Base-by-base conservation (phyloP, 2,113 vertebrate genomes). In the Phodopus roborovskii region DNA sequence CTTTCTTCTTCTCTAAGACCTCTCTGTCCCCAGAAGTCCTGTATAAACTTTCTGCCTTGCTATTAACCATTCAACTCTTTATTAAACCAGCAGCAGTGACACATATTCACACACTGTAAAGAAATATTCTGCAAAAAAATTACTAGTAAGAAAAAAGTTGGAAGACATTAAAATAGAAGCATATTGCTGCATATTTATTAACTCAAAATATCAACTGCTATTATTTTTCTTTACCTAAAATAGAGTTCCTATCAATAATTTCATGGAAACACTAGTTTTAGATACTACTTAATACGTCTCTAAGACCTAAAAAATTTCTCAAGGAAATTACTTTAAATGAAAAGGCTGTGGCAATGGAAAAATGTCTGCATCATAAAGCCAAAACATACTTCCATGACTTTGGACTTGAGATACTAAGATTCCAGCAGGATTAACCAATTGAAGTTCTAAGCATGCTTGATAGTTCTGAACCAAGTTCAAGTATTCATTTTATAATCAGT, bases 341-440 rank as follows among this genome's bases (percentile, higher is more conserved):
- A 70, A 96, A 77, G 53, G 24, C 74, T 96, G 45, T 94, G 79
- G 94, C n/a, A 73, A 5, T 92, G 86, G 87, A 98, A 97, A 95
- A 84, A 62, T 92, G 48, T 75, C 90, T 97, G 28, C n/a, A 6
- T 87, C 58, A 42, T 79, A 39, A 88, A 96, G 56, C 96, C 75
- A 98, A 93, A 88, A 95, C 1, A 73, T 53, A 96, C 62, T 92
- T 91, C 89, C 22, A 17, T 97, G 93, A 87, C 28, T 95, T 96
- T 42, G 62, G 92, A 85, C 89, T 88, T 95, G 77, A 93, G 71
- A 97, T 75, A 90, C 64, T 90, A 56, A 96, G 92, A 97, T 97
- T 98, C 88, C 90, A 82, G 10, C 15, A 92, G 71, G 90, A 96
- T 98, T 97, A 95, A 94, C 68, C 85, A 95, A 90, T 89, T 96